Evolutionary conservation across 1,140 invertebrate species (phyloP).

Genomic region (Papilio helenus): DNA sequence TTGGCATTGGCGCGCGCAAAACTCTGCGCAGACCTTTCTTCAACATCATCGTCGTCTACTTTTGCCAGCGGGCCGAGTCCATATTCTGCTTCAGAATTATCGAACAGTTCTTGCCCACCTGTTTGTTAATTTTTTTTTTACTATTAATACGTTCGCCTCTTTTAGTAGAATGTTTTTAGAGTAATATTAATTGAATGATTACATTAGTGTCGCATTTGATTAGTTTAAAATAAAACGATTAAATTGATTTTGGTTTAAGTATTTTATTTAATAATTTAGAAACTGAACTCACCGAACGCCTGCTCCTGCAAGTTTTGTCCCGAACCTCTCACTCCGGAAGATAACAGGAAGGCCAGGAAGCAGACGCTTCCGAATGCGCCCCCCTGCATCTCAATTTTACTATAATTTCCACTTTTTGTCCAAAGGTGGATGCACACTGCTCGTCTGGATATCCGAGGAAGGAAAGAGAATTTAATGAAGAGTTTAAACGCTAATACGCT

Average conservation of each 20-base stretch:
- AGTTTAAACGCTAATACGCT: slow-evolving; percentile 42
- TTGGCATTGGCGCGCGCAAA: slow-evolving; percentile 30
- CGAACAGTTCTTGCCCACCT: slow-evolving; percentile 27
- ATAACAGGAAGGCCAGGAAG: slow-evolving; percentile 63
- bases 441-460: too few species aligned
- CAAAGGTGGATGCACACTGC: too few species aligned
- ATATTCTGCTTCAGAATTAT: slow-evolving; percentile 7
- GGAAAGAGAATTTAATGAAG: too few species aligned
- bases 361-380: slow-evolving; percentile 53
- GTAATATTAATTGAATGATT: too few species aligned
- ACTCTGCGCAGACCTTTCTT: slow-evolving; percentile 39
- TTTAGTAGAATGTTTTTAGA: background rate
- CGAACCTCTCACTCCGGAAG: slow-evolving; percentile 41
- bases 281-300: slow-evolving; percentile 45
- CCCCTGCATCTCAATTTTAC: too few species aligned
- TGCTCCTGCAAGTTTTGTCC: slow-evolving; percentile 50
- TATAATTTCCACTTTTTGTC: too few species aligned
- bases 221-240: too few species aligned
- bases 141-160: background rate
- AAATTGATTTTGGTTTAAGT: too few species aligned
- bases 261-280: background rate
- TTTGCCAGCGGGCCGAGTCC: background rate
- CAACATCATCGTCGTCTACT: slow-evolving; percentile 5
- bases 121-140: background rate
- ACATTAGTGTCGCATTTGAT: too few species aligned